Evolutionary conservation across 2,113 vertebrate genomes (phyloP).

Genomic region (Mandrillus leucophaeus): DNA sequence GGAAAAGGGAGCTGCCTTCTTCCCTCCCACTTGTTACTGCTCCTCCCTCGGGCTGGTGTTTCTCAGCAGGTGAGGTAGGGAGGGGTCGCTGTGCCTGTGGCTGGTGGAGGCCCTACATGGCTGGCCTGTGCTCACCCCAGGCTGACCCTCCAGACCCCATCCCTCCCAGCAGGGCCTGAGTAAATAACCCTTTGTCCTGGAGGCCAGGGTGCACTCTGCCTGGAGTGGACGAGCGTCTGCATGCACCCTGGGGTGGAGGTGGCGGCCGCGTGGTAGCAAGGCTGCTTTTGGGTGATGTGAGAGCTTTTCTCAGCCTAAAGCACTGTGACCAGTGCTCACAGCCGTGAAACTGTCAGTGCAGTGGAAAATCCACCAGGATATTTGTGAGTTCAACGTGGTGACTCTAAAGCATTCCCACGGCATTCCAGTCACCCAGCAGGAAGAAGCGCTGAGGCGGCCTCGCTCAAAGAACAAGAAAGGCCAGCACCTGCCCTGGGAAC

Average conservation of each 20-base stretch:
- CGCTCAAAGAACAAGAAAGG: not conserved
- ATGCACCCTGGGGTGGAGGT: too few relatives aligned
- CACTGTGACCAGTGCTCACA: too few relatives aligned
- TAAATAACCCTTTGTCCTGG: not conserved
- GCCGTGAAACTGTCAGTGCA: too few relatives aligned
- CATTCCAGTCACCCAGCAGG: not conserved
- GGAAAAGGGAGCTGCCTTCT: not conserved
- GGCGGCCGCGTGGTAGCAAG: too few relatives aligned
- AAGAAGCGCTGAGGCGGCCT: accelerated
- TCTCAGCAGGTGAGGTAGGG: not conserved
- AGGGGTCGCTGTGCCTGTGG: not conserved
- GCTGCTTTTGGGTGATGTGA: too few relatives aligned
- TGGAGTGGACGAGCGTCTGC: not conserved
- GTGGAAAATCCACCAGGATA: too few relatives aligned
- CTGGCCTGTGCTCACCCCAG: too few relatives aligned
- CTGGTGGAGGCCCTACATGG: too few relatives aligned
- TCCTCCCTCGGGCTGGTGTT: not conserved
- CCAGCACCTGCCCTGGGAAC: not conserved
- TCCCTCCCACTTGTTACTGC: not conserved
- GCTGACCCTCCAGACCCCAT: too few relatives aligned
- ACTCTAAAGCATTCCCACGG: not conserved
- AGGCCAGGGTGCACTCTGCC: not conserved
- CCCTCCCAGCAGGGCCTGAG: not conserved
- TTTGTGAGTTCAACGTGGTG: not conserved
- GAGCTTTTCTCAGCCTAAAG: too few relatives aligned